Evolutionary conservation across 2,797 vertebrate genomes (phyloP).

Genomic region (Pangasius mekongensis): DNA sequence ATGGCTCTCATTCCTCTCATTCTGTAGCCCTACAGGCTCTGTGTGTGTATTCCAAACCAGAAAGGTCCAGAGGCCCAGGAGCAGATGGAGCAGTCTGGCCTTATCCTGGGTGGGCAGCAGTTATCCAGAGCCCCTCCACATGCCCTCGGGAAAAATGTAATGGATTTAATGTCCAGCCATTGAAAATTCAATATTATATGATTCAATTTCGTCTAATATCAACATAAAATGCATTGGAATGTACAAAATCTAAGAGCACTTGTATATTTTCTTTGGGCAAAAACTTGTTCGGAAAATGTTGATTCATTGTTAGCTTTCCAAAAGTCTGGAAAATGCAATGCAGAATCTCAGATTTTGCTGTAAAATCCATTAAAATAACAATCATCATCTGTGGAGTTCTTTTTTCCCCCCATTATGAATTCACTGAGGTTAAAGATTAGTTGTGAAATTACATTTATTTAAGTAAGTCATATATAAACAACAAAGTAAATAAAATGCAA

Average conservation of each 20-base stretch:
- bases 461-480: background rate
- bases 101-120: constrained; percentile 54
- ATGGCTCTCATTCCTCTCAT: constrained; percentile 50
- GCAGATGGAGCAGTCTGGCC: constrained; percentile 56
- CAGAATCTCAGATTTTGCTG: constrained; percentile 6
- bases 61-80: constrained; percentile 32
- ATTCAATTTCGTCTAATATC: constrained; percentile 32
- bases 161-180: constrained; percentile 44
- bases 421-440: background rate
- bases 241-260: constrained; percentile 21
- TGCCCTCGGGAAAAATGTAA: constrained; percentile 26
- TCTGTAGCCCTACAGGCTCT: constrained; percentile 29
- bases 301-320: background rate
- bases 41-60: constrained; percentile 20
- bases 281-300: background rate
- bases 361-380: constrained; percentile 18
- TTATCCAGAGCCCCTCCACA: constrained; percentile 5
- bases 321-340: constrained; percentile 21
- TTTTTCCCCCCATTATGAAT: background rate
- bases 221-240: constrained; percentile 36
- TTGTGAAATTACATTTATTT: background rate
- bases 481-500: background rate
- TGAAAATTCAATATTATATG: constrained; percentile 39
- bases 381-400: background rate
- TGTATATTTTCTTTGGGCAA: constrained; percentile 24